Percentiles rank a stretch among this genome's conserved stretches.
phyloP scores from a whole-genome alignment of 2,113 vertebrate species.

The Entelurus aequoreus region DNA sequence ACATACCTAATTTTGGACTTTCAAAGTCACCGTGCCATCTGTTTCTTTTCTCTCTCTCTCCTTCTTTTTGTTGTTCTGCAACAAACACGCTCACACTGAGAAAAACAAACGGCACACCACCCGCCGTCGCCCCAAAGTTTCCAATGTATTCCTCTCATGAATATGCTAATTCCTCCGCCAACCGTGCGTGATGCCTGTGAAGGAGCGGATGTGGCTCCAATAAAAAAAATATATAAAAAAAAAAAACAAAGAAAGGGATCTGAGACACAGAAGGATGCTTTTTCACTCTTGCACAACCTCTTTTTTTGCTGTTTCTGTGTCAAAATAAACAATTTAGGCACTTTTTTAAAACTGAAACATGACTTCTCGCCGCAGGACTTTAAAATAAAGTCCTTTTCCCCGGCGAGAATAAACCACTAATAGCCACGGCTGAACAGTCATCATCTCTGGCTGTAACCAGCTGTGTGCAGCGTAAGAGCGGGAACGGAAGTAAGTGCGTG shows the following conservation, averaged over 20 bases:
- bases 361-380: constrained; percentile 46
- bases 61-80: constrained; percentile 32
- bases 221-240: constrained; percentile 21
- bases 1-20: constrained; percentile 66
- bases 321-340: constrained; percentile 31
- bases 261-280: constrained; percentile 52
- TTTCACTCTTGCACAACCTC: constrained; percentile 36
- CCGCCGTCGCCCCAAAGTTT: constrained; percentile 55
- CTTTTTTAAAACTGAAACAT: constrained; percentile 16
- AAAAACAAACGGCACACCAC: constrained; percentile 9
- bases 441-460: constrained; percentile 29
- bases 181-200: constrained; percentile 58
- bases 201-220: constrained; percentile 63
- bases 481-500: not conserved
- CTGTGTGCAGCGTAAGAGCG: not conserved
- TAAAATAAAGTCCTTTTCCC: constrained; percentile 22
- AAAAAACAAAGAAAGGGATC: constrained; percentile 31
- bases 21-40: constrained; percentile 70
- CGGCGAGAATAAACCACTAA: constrained; percentile 17
- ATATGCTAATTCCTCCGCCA: constrained; percentile 69
- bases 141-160: constrained; percentile 64
- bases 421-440: constrained; percentile 27
- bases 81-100: constrained; percentile 33
- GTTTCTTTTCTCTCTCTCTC: constrained; percentile 33
- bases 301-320: constrained; percentile 8